Evolutionary conservation across 2,113 vertebrate species (phyloP), one percentile per base, ranked within the genome.

Genomic region (Ornithorhynchus anatinus): DNA sequence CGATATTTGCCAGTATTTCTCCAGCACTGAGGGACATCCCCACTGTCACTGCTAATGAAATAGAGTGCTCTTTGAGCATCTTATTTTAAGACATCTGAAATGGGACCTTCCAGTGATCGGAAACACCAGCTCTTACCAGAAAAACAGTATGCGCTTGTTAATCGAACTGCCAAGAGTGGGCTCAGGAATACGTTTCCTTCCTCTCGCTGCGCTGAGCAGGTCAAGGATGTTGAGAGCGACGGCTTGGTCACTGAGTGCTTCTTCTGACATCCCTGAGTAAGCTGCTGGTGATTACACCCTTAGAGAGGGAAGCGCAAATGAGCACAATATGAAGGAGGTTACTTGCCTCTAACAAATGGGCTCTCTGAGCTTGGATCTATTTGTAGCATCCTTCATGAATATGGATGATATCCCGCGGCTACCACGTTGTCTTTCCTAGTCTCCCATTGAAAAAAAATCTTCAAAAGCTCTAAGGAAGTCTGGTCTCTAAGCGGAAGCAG

Each of bases 331-430:
- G 67, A 71, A n/a, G 35, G 47, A 52, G 59, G 32, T 58, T 57
- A 47, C 42, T 29, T 53, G 42, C n/a, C 67, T 79, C 50, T 61
- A 75, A 58, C 48, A 72, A 11, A 10, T 47, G 50, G 59, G 40
- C 43, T 48, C 59, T 54, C 75, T 63, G 54, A 68, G 57, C 57
- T 27, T n/a, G n/a, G 19, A 29, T 72, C 72, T 80, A 77, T 84
- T 84, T 80, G 77, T 77, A 75, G 75, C 19, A 64, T 59, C 51
- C 56, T 44, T 80, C 75, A 81, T 81, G 82, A 84, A 73, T 80
- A 81, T 80, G 72, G 60, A 81, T 84, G 70, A 67, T 50, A 60
- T 78, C 78, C 75, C 58, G 56, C 53, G 77, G 80, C 70, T 29
- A 68, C 47, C 42, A 14, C 54, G 45, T 72, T 84, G 70, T 81